A percentile compares a stretch with the other conserved stretches of the same genome.
Conservation (phyloP, 2,888 invertebrate genomes). For the Catocala nupta region DNA sequence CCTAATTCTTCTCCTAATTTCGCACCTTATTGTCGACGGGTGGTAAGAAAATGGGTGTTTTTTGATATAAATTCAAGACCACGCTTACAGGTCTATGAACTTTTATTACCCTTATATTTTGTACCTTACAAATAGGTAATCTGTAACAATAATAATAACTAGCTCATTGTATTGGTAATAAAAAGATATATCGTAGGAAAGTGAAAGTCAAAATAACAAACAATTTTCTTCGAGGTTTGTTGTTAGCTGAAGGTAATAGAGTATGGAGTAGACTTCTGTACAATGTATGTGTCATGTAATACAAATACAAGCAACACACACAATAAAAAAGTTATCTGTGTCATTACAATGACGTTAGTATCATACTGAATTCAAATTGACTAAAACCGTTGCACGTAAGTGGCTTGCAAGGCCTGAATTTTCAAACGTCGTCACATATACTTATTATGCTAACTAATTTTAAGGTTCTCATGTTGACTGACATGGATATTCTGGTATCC, state of each 20-base stretch:
- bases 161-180: conserved; percentile 14
- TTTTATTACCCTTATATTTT: conserved; percentile 49
- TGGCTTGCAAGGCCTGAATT: no score
- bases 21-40: conserved; percentile 82
- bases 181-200: conserved; percentile 18
- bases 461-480: no score
- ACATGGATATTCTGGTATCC: no score
- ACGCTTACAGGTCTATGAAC: conserved; percentile 59
- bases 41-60: conserved; percentile 78
- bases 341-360: no score
- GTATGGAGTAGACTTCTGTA: background rate
- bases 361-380: no score
- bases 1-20: conserved; percentile 86
- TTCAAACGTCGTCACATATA: no score
- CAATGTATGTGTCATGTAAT: no score
- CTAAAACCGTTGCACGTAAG: no score
- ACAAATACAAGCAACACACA: no score
- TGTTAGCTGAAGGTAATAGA: background rate
- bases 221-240: background rate
- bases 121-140: conserved; percentile 29
- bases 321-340: no score
- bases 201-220: conserved; percentile 11
- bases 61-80: conserved; percentile 69
- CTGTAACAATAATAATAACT: conserved; percentile 32
- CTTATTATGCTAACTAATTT: no score